Conservation (phyloP, 2,888 invertebrate species). For the Microchrysa polita region DNA sequence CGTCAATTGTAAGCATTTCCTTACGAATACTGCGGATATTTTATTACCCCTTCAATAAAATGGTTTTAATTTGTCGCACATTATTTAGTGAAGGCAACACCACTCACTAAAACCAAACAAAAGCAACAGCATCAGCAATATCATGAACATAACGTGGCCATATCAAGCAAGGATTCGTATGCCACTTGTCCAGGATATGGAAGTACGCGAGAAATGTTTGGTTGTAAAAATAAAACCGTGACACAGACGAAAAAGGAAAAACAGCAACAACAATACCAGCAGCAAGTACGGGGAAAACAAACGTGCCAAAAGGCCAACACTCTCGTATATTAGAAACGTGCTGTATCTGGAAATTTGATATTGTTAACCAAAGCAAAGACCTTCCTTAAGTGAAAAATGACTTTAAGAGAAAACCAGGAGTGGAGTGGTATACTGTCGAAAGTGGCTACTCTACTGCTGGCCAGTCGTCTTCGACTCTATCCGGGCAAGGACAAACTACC, state of each 20-base stretch:
- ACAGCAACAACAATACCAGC: neutral
- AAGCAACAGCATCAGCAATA: conserved; percentile 3
- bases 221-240: conserved; percentile 41
- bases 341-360: conserved; percentile 60
- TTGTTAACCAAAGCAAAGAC: conserved; percentile 47
- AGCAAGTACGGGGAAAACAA: conserved; percentile 9
- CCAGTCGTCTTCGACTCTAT: neutral
- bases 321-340: conserved; percentile 61
- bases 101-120: neutral
- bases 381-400: conserved; percentile 44
- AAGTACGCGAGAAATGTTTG: neutral
- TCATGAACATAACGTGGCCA: conserved; percentile 10
- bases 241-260: conserved; percentile 43
- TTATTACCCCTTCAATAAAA: no score
- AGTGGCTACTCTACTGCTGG: conserved; percentile 33
- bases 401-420: conserved; percentile 23
- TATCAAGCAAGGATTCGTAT: conserved; percentile 9
- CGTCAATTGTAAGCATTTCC: no score
- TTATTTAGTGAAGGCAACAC: neutral
- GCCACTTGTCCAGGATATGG: neutral
- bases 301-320: conserved; percentile 51
- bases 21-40: no score
- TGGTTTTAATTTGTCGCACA: no score
- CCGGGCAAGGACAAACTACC: conserved; percentile 4
- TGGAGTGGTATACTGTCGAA: conserved; percentile 28